Conservation (phyloP, 2,797 vertebrate species). For the Trematomus bernacchii region DNA sequence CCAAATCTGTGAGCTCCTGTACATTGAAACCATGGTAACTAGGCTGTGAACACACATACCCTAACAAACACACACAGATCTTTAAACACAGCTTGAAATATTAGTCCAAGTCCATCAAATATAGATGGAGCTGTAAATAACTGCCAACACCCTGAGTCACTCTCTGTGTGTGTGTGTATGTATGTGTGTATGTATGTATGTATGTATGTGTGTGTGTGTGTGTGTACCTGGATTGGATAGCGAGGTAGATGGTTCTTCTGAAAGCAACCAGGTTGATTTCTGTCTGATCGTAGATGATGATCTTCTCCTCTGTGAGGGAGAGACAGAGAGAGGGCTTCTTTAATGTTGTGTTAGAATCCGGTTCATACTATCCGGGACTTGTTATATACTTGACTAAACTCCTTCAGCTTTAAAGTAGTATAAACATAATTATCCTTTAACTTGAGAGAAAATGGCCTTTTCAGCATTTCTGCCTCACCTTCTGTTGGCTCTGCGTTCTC, state of each 20-base stretch:
- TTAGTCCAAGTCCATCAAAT: constrained; percentile 57
- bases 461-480: constrained; percentile 50
- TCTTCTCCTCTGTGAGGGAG: constrained; percentile 84
- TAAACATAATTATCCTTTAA: neutral
- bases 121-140: constrained; percentile 63
- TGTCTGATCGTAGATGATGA: constrained; percentile 97
- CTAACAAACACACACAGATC: too few species aligned
- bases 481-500: constrained; percentile 79
- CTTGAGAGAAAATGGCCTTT: neutral
- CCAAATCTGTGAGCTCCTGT: constrained; percentile 31
- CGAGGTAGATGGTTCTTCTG: constrained; percentile 97
- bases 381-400: too few species aligned
- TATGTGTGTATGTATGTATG: constrained; percentile 25
- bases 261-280: constrained; percentile 98
- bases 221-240: constrained; percentile 96
- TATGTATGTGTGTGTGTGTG: constrained; percentile 13
- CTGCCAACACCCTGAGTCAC: constrained; percentile 45
- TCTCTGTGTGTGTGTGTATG: constrained; percentile 27
- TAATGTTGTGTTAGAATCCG: neutral
- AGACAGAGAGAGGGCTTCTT: neutral
- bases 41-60: neutral
- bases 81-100: constrained; percentile 52
- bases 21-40: constrained; percentile 58
- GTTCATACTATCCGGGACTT: neutral
- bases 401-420: too few species aligned